Conservation (phyloP, 2,888 invertebrate genomes). For the Lasioglossum marginatum region DNA sequence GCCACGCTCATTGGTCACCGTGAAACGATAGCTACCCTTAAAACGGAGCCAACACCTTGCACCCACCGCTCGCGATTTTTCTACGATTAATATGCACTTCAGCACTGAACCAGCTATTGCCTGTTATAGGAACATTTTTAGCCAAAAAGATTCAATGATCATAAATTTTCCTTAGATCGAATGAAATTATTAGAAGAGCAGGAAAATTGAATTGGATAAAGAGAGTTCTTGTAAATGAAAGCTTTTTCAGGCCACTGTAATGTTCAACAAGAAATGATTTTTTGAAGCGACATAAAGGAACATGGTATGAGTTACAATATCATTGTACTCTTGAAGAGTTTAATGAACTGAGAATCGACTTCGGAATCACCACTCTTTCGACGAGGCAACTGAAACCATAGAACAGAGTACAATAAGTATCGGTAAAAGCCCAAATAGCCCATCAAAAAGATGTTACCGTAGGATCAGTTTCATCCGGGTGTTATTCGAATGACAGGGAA, state of each 20-base stretch:
- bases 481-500: background rate
- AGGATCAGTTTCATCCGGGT: background rate
- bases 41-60: constrained; percentile 76
- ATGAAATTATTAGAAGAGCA: background rate
- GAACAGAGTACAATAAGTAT: background rate
- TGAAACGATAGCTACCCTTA: constrained; percentile 61
- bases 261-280: too few relatives aligned
- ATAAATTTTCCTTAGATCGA: background rate
- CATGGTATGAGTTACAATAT: too few relatives aligned
- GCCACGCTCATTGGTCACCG: constrained; percentile 74
- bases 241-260: too few relatives aligned
- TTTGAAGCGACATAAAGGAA: too few relatives aligned
- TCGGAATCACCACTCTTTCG: too few relatives aligned
- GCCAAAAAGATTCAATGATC: background rate
- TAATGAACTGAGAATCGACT: background rate
- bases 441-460: background rate
- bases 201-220: too few relatives aligned
- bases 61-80: background rate
- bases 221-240: too few relatives aligned
- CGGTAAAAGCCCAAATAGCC: background rate
- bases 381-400: background rate
- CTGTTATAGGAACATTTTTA: background rate
- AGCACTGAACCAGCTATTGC: too few relatives aligned
- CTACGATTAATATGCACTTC: background rate
- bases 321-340: background rate